Evolutionary conservation across 2,113 vertebrate genomes (phyloP), one percentile per base, ranked within the genome.

Genomic region (Galbula dea): DNA sequence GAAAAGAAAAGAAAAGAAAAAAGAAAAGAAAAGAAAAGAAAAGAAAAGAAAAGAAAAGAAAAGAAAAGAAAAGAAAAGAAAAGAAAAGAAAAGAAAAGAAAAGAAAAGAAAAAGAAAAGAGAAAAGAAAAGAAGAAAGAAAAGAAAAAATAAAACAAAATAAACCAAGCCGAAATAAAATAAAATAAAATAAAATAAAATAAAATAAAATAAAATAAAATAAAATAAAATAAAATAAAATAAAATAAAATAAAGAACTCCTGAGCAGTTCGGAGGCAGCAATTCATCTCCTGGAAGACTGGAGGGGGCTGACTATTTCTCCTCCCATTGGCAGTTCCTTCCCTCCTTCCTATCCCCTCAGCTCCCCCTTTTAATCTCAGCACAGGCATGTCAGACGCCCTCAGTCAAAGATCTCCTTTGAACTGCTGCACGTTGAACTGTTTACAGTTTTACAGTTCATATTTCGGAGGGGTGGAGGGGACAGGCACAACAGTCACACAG

Each of bases 391-490:
- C 81, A 69, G 93, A 78, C 52, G 65, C 90, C 85, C 96, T 95
- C 95, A 95, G 91, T 96, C 97, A 96, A 96, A 96, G 96, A 84
- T 93, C 90, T 72, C 94, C 94, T 97, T 97, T 97, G 96, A 97
- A 96, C 94, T 90, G 93, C 79, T 59, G 79, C 30, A 92, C 54
- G 91, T 57, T 95, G 95, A 95, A 95, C 96, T 96, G 97, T 96
- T 96, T 97, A 96, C 91, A 89, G 96, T 95, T 95, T 96, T 96
- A 95, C 86, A 94, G 95, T 96, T 96, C 96, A 96, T 96, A 96
- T 96, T 96, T 96, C 90, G 92, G 93, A 39, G 79, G 93, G 94
- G 93, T 12, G 78, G 94, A 81, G 93, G 94, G 95, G 94, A 90
- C 95, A 84, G 86, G 94, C 92, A 84, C 92, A 94, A 95, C 90